Conservation (phyloP, 2,888 invertebrate species). For the Cephonodes hylas region DNA sequence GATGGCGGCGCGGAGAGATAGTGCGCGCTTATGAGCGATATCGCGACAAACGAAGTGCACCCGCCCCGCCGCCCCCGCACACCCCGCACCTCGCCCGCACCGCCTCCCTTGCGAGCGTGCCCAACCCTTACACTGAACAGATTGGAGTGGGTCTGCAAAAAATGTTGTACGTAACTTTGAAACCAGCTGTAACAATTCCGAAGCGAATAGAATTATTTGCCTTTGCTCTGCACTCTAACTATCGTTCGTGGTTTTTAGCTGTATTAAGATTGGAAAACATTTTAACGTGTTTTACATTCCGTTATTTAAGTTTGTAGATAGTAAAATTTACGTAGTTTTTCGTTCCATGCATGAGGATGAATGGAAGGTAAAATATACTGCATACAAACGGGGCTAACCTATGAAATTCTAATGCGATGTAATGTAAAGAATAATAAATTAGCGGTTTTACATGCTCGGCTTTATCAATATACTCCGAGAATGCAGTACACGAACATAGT, state of each 20-base stretch:
- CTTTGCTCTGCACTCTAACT: not conserved
- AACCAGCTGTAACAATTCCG: constrained; percentile 7
- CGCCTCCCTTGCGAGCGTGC: not conserved
- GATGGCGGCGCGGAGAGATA: constrained; percentile 62
- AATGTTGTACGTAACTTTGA: constrained; percentile 9
- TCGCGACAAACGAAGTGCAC: constrained; percentile 74
- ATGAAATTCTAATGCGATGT: not conserved
- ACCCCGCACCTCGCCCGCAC: not conserved
- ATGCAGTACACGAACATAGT: not conserved
- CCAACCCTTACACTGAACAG: constrained; percentile 1
- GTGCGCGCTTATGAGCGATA: constrained; percentile 73
- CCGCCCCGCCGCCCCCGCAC: constrained; percentile 23
- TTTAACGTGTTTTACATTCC: not conserved
- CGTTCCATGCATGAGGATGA: not conserved
- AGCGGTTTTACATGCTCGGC: not conserved
- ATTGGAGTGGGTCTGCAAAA: not conserved
- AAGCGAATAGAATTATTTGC: not conserved
- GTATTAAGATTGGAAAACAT: not conserved
- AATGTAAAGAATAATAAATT: not conserved
- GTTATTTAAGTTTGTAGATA: not conserved
- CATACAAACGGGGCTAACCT: not conserved
- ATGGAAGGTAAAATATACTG: not conserved
- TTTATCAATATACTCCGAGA: not conserved
- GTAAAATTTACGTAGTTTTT: not conserved
- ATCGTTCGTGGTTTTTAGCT: not conserved